Evolutionary conservation across 35 echinoderm and acorn worm genomes (phyloP).

Genomic region (Apostichopus californicus): DNA sequence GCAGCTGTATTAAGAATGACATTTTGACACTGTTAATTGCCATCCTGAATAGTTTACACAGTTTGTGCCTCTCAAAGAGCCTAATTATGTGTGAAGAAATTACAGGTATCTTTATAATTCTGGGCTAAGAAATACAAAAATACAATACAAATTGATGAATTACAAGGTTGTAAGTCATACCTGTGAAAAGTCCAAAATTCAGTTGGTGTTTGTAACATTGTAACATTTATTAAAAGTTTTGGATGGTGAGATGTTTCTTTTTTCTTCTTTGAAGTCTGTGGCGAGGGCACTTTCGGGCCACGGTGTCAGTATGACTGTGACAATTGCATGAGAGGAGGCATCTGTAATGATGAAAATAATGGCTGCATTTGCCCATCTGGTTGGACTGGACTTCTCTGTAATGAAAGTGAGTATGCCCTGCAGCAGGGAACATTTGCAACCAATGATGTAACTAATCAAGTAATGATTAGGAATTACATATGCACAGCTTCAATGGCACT

Average conservation of each 20-base stretch:
- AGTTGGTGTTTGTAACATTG: background rate
- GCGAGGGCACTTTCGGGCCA: constrained; percentile 64
- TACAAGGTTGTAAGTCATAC: background rate
- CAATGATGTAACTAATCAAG: too few relatives aligned
- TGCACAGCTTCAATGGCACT: too few relatives aligned
- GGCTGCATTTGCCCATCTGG: constrained; percentile 79
- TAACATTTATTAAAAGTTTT: background rate
- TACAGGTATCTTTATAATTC: background rate
- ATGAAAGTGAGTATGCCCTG: constrained; percentile 82
- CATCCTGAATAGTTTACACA: too few relatives aligned
- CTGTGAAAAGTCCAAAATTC: background rate
- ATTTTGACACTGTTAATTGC: too few relatives aligned
- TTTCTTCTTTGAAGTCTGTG: constrained; percentile 55
- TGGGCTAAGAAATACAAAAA: too few relatives aligned
- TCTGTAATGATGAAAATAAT: constrained; percentile 63
- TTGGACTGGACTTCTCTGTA: constrained; percentile 79
- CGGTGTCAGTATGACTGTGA: constrained; percentile 66
- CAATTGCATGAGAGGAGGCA: constrained; percentile 69
- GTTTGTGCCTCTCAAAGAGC: background rate
- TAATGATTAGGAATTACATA: too few relatives aligned
- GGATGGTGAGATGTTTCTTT: background rate
- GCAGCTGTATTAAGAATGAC: too few relatives aligned
- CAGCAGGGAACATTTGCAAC: too few relatives aligned
- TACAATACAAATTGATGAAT: background rate
- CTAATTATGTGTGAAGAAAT: background rate